phyloP scores from a whole-genome alignment of 2,888 invertebrate species.

The Aleiodes alternator region DNA sequence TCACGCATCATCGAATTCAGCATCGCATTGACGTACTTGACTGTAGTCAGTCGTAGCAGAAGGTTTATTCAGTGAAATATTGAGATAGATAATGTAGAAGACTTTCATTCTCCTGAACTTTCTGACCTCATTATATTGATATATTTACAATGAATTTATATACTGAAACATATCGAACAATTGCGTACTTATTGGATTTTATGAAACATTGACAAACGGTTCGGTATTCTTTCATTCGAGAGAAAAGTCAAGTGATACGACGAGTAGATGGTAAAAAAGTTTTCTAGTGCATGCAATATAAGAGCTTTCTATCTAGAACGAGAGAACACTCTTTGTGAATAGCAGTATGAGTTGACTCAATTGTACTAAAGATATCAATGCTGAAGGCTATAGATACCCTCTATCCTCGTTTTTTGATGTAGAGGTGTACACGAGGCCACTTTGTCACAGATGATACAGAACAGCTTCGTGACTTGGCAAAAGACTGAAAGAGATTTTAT shows the following conservation, averaged over 20 bases:
- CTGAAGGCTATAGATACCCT: neutral
- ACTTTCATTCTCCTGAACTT: constrained; percentile 7
- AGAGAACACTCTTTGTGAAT: constrained; percentile 11
- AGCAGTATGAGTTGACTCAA: constrained; percentile 52
- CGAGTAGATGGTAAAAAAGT: neutral
- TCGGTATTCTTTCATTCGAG: neutral
- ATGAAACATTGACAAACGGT: constrained; percentile 26
- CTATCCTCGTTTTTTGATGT: neutral
- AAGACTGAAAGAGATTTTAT: constrained; percentile 47
- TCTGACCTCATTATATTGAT: constrained; percentile 13
- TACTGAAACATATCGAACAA: constrained; percentile 16
- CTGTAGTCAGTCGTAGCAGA: no score
- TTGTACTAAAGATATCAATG: constrained; percentile 59
- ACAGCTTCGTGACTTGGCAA: constrained; percentile 60
- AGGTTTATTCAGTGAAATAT: no score
- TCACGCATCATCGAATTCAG: no score
- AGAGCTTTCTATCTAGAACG: constrained; percentile 33
- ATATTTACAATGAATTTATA: constrained; percentile 8
- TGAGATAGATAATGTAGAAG: no score
- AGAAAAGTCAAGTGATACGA: neutral
- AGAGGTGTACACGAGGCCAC: constrained; percentile 49
- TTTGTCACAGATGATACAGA: constrained; percentile 60
- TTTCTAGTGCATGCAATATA: constrained; percentile 19
- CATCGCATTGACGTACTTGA: no score
- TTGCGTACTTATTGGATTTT: constrained; percentile 27